These are phyloP conservation scores for Danio jaintianensis DNA, from an alignment of 2,797 vertebrate genomes.

Conservation along the genomic window DNA sequence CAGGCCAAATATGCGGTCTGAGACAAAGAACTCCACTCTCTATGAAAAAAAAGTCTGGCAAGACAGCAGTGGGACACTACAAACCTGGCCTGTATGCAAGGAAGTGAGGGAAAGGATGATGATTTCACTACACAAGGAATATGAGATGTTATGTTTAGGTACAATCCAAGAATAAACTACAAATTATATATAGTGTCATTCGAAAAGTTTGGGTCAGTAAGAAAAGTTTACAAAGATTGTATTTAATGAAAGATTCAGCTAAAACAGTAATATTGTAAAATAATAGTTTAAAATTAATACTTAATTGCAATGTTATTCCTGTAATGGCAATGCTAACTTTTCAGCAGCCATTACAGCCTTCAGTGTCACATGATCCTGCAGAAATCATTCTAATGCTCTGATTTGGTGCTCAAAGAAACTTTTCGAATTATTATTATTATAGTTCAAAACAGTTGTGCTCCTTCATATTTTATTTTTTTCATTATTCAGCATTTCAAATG, in stretches of 20 bases:
- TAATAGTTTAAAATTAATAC: not conserved
- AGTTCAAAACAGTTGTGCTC: too few species aligned
- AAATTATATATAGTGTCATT: not conserved
- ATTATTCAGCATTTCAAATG: too few species aligned
- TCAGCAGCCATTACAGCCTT: not conserved
- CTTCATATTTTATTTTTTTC: too few species aligned
- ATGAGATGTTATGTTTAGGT: not conserved
- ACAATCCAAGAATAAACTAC: not conserved
- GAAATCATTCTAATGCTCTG: not conserved
- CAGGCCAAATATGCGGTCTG: constrained; percentile 13
- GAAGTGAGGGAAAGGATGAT: constrained; percentile 57
- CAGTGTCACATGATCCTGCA: not conserved
- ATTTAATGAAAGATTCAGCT: not conserved
- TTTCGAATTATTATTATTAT: not conserved
- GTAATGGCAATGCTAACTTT: not conserved
- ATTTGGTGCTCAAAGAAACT: not conserved
- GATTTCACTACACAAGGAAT: constrained; percentile 73
- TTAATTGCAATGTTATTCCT: not conserved
- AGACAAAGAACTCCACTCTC: constrained; percentile 61
- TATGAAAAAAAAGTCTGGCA: constrained; percentile 69
- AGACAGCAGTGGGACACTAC: constrained; percentile 47
- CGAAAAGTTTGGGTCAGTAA: not conserved
- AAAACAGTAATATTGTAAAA: not conserved
- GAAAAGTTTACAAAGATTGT: too few species aligned
- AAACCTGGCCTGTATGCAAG: constrained; percentile 65